Evolutionary conservation across 2,797 vertebrate species (phyloP).

Genomic region (Hephaestus fuliginosus): DNA sequence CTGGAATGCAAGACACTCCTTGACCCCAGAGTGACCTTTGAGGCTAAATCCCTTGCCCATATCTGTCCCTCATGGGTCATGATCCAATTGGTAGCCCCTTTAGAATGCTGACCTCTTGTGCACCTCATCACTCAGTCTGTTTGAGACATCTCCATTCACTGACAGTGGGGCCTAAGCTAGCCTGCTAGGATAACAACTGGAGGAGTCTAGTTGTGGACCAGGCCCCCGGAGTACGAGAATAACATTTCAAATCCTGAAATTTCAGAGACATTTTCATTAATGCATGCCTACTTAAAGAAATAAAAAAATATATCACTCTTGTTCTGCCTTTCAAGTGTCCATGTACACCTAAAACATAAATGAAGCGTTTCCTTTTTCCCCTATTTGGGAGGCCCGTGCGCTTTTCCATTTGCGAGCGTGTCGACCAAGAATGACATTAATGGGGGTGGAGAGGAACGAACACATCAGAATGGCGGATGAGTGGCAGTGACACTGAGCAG

Average conservation of each 20-base stretch:
- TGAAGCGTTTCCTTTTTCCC: slow-evolving; percentile 70
- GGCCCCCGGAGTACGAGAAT: slow-evolving; percentile 36
- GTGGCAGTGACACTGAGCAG: slow-evolving; percentile 86
- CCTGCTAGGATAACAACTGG: slow-evolving; percentile 62
- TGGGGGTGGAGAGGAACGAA: slow-evolving; percentile 78
- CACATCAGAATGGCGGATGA: slow-evolving; percentile 78
- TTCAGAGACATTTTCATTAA: slow-evolving; percentile 57
- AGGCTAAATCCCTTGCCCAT: slow-evolving; percentile 84
- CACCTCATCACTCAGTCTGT: slow-evolving; percentile 76
- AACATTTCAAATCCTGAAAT: slow-evolving; percentile 49
- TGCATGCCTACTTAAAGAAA: slow-evolving; percentile 64
- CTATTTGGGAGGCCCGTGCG: slow-evolving; percentile 52
- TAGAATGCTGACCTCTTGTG: slow-evolving; percentile 82
- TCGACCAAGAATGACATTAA: slow-evolving; percentile 79
- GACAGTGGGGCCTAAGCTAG: slow-evolving; percentile 56
- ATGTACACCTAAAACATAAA: slow-evolving; percentile 84
- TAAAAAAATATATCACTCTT: slow-evolving; percentile 66
- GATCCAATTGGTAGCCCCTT: slow-evolving; percentile 85
- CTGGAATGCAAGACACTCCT: slow-evolving; percentile 85
- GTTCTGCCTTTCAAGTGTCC: slow-evolving; percentile 77
- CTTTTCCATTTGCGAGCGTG: slow-evolving; percentile 81
- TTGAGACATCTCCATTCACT: slow-evolving; percentile 75
- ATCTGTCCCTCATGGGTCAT: slow-evolving; percentile 86
- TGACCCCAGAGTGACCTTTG: slow-evolving; percentile 81
- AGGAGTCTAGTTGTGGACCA: slow-evolving; percentile 27